Evolutionary conservation across 2,888 invertebrate genomes (phyloP).

Genomic region (Ommatoiulus sabulosus): DNA sequence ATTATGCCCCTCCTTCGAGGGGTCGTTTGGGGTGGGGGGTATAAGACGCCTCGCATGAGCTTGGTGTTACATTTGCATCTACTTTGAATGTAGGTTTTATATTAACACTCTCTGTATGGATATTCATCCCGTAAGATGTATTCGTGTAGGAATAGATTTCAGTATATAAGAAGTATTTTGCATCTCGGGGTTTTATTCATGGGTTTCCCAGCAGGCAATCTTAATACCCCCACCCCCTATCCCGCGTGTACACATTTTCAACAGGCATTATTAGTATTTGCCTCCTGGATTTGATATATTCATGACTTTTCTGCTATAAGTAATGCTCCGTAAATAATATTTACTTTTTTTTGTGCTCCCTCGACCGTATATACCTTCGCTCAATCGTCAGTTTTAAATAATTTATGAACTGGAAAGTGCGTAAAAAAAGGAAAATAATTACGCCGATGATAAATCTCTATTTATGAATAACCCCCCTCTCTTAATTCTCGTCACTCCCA

Average conservation of each 20-base stretch:
- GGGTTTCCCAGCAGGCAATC: not conserved
- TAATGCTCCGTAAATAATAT: constrained; percentile 20
- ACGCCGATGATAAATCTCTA: constrained; percentile 27
- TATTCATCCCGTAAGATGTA: not conserved
- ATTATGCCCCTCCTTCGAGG: not conserved
- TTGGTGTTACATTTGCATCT: constrained; percentile 24
- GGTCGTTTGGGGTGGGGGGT: not conserved
- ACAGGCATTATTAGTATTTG: constrained; percentile 36
- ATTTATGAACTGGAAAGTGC: constrained; percentile 40
- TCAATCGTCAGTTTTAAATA: constrained; percentile 43
- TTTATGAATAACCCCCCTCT: constrained; percentile 31
- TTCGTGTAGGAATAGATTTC: constrained; percentile 20
- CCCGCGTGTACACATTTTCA: constrained; percentile 32
- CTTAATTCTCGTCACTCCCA: constrained; percentile 37
- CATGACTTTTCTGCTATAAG: constrained; percentile 40
- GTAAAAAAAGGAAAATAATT: constrained; percentile 14
- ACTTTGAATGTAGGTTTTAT: constrained; percentile 35
- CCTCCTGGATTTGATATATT: constrained; percentile 32
- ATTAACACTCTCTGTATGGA: constrained; percentile 7
- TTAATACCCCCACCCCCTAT: not conserved
- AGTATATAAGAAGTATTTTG: constrained; percentile 34
- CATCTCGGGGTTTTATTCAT: not conserved
- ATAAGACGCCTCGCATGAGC: not conserved
- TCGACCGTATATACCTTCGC: not conserved
- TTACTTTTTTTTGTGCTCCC: not conserved